These are phyloP conservation scores for Apotomis turbidana DNA, from an alignment of 2,888 invertebrate species.

Conservation along the genomic window DNA sequence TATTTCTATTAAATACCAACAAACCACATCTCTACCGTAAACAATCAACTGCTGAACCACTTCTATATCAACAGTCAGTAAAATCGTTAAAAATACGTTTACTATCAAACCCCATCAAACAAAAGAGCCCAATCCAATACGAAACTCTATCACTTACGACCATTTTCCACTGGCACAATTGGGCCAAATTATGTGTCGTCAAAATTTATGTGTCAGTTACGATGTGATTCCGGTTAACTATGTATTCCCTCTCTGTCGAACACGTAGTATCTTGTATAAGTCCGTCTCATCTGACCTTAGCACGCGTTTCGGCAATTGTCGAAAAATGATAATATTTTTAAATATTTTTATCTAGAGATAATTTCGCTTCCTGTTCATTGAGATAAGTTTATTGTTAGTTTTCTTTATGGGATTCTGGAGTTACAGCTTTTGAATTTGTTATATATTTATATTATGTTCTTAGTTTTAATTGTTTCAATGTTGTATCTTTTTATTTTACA, in stretches of 20 bases:
- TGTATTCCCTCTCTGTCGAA: not conserved
- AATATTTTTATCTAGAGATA: not conserved
- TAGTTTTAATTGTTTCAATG: too few species aligned
- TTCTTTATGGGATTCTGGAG: too few species aligned
- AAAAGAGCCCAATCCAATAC: not conserved
- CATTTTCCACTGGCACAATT: not conserved
- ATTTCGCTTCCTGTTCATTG: not conserved
- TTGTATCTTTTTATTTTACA: too few species aligned
- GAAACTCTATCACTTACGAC: not conserved
- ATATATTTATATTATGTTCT: too few species aligned
- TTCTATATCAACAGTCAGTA: constrained; percentile 23
- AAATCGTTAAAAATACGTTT: constrained; percentile 25
- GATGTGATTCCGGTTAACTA: not conserved
- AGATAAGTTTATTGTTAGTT: too few species aligned
- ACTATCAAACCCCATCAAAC: not conserved
- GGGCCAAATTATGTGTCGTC: constrained; percentile 16
- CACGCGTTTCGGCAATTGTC: constrained; percentile 1
- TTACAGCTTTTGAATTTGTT: too few species aligned
- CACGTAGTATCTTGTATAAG: not conserved
- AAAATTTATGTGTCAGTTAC: constrained; percentile 6
- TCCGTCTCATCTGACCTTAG: not conserved
- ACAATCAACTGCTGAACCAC: constrained; percentile 20
- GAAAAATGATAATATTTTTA: constrained; percentile 11
- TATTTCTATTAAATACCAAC: too few species aligned
- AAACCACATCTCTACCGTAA: constrained; percentile 4